Conservation (phyloP, 2,797 vertebrate species). For the Alfaro cultratus region DNA sequence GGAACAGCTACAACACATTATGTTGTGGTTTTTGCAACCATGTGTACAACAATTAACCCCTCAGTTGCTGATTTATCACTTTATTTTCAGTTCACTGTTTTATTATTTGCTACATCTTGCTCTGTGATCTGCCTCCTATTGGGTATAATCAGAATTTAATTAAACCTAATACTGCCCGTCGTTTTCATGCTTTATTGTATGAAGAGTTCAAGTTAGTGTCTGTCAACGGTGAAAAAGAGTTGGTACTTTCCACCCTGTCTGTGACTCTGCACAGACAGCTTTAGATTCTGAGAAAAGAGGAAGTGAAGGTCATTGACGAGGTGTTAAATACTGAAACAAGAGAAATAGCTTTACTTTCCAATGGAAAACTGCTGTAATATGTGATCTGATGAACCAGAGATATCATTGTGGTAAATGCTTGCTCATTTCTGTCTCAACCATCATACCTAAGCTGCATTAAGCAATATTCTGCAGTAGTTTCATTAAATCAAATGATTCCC, state of each 20-base stretch:
- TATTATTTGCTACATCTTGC: conserved; percentile 64
- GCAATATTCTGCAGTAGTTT: conserved; percentile 32
- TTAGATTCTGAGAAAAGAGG: conserved; percentile 43
- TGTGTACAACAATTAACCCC: not conserved
- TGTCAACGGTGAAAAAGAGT: conserved; percentile 22
- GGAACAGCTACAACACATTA: conserved; percentile 1
- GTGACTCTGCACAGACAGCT: conserved; percentile 28
- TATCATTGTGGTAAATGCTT: not conserved
- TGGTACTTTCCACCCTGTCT: conserved; percentile 59
- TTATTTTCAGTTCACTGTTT: conserved; percentile 46
- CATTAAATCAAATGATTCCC: conserved; percentile 4
- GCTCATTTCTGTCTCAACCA: not conserved
- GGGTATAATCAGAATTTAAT: conserved; percentile 27
- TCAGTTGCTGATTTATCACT: conserved; percentile 10
- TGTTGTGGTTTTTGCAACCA: not conserved
- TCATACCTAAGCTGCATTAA: conserved; percentile 69
- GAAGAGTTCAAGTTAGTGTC: conserved; percentile 26
- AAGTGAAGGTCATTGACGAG: conserved; percentile 38
- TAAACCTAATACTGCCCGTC: conserved; percentile 13
- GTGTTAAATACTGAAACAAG: conserved; percentile 8
- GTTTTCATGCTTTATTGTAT: not conserved
- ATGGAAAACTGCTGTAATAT: not conserved
- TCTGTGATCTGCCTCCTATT: conserved; percentile 20
- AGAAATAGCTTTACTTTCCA: conserved; percentile 6
- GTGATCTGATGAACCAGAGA: not conserved